A percentile compares a stretch with the other conserved stretches of the same genome.
These are phyloP conservation scores for Tetranychus truncatus DNA, from an alignment of 2,888 invertebrate genomes.

Conservation along the genomic window DNA sequence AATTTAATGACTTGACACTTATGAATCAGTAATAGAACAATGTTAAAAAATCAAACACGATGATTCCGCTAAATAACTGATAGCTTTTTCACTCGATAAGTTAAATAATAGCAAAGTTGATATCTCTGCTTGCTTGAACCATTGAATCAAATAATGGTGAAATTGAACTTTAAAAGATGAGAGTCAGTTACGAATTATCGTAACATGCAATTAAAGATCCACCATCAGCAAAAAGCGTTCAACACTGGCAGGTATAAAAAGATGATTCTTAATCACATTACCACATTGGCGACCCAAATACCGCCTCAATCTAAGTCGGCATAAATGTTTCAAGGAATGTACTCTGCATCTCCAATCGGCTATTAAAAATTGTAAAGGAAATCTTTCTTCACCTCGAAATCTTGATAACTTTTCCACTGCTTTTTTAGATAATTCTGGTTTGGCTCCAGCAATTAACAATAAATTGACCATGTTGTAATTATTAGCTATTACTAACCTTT, in stretches of 20 bases:
- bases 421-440: not conserved
- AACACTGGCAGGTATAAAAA: not conserved
- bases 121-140: too few relatives aligned
- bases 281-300: not conserved
- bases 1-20: too few relatives aligned
- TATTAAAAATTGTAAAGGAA: not conserved
- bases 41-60: too few relatives aligned
- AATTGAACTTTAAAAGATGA: too few relatives aligned
- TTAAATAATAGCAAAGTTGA: too few relatives aligned
- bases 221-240: not conserved
- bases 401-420: not conserved
- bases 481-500: conserved; percentile 19
- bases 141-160: too few relatives aligned
- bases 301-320: not conserved
- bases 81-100: too few relatives aligned
- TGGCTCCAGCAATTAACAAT: conserved; percentile 10
- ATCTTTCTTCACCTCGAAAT: not conserved
- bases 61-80: too few relatives aligned
- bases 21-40: too few relatives aligned
- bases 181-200: too few relatives aligned
- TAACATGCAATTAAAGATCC: not conserved
- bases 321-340: not conserved
- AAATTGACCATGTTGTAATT: conserved; percentile 20
- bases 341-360: not conserved
- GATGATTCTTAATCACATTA: not conserved